Percentiles rank a stretch among this genome's conserved stretches.
Evolutionary conservation across 2,113 vertebrate species (phyloP).

Genomic region (Daphoenositta chrysoptera): DNA sequence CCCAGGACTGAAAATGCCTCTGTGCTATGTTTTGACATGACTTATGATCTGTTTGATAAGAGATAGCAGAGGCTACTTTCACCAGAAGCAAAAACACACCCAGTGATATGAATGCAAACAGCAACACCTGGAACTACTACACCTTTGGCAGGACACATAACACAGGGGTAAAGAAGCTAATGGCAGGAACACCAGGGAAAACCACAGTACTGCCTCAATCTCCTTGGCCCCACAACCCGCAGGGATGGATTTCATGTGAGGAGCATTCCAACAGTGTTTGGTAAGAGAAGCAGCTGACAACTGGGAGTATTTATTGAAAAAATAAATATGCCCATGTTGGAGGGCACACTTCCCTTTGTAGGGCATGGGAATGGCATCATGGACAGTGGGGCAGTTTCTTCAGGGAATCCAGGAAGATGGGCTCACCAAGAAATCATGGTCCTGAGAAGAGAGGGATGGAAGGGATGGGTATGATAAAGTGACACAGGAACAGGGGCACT

Average conservation of each 20-base stretch:
- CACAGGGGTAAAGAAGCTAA: background rate
- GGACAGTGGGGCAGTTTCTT: accelerated
- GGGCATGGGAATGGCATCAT: too few relatives aligned
- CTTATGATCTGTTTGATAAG: background rate
- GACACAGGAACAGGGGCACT: background rate
- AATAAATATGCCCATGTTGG: too few relatives aligned
- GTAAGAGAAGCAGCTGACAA: background rate
- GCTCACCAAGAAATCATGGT: too few relatives aligned
- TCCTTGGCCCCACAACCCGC: background rate
- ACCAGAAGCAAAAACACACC: background rate
- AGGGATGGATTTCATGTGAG: background rate
- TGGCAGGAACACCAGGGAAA: background rate
- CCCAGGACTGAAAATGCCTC: background rate
- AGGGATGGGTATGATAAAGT: background rate
- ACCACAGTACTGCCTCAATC: accelerated
- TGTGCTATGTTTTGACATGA: background rate
- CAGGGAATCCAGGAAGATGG: background rate
- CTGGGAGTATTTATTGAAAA: background rate
- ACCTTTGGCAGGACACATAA: background rate
- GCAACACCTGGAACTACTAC: background rate
- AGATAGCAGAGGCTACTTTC: background rate
- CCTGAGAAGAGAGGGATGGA: too few relatives aligned
- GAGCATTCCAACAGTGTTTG: background rate
- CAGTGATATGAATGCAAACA: background rate
- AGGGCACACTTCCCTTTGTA: too few relatives aligned